Percentiles rank a stretch among this genome's conserved stretches.
Evolutionary conservation across 2,797 vertebrate species (phyloP).

Genomic region (Lepilemur septentrionalis): DNA sequence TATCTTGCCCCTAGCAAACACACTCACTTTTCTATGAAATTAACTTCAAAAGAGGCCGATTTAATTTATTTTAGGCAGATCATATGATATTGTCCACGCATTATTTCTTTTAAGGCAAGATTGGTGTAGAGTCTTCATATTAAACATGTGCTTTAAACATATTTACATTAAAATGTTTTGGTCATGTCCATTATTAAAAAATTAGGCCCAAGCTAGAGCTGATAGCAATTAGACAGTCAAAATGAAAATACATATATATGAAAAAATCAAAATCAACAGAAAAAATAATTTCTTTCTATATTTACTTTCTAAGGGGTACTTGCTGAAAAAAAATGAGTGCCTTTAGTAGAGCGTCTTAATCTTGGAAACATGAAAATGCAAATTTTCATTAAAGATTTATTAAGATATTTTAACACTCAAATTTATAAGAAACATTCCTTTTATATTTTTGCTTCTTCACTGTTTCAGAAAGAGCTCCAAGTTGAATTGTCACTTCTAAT

Average conservation of each 20-base stretch:
- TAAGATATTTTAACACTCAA: constrained; percentile 36
- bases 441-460: constrained; percentile 35
- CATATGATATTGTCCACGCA: not conserved
- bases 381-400: constrained; percentile 47
- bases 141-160: not conserved
- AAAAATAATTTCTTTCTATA: not conserved
- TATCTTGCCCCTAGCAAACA: not conserved
- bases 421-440: constrained; percentile 10
- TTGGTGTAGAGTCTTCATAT: not conserved
- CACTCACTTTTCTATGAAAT: not conserved
- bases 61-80: not conserved
- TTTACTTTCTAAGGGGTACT: not conserved
- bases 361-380: constrained; percentile 52
- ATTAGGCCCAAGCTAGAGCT: not conserved
- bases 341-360: not conserved
- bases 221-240: not conserved
- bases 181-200: not conserved
- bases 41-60: not conserved
- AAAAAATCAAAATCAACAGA: not conserved
- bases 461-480: constrained; percentile 54
- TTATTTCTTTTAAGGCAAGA: constrained; percentile 12
- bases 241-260: not conserved
- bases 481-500: constrained; percentile 64
- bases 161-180: not conserved
- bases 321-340: not conserved